Evolutionary conservation across 2,888 invertebrate genomes (phyloP), one percentile per base, ranked within the genome.

Genomic region (Microplitis deprimator): DNA sequence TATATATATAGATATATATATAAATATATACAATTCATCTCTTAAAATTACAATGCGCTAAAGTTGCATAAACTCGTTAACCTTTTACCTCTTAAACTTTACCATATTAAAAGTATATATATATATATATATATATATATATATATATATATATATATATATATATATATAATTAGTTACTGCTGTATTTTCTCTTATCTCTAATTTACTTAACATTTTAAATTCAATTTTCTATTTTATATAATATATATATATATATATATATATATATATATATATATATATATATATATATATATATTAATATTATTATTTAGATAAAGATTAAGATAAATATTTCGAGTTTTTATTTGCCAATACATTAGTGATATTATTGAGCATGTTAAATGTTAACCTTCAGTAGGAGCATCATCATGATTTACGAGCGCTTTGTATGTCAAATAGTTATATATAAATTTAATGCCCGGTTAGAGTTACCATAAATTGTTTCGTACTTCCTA

Each of bases 31-130:
- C 8, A 16, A 17, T 17, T 62, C 62, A 8, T 20, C 20, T 62
- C 62, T 62, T 62, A 7, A 17, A 17, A 62, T 16, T 62, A 67
- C 67, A 64, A 68, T 39, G 17, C 74, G 67, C 68, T 74, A 60
- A 74, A 74, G 74, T 74, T 74, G 74, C 74, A 68, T 67, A 74
- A 74, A 74, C 74, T 61, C 61, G 68, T 74, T 50, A 68, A 74
- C 74, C 74, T 74, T 68, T 74, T 60, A 61, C 68, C 74, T 74
- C 74, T 74, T 74, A 67, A 74, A 74, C 74, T 74, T 74, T 74
- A 74, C 65, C 73, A 59, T 74, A 67, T 68, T 50, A 50, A 50
- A 50, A 8, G 8, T 50, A 50, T 13, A 50, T 50, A 13, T 13
- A 29, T 29, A 20, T 20, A 1, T 20, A 20, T 20, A 20, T 20